A percentile compares a stretch with the other conserved stretches of the same genome.
Conservation (phyloP, 2,797 vertebrate genomes). For the Agapornis canus region DNA sequence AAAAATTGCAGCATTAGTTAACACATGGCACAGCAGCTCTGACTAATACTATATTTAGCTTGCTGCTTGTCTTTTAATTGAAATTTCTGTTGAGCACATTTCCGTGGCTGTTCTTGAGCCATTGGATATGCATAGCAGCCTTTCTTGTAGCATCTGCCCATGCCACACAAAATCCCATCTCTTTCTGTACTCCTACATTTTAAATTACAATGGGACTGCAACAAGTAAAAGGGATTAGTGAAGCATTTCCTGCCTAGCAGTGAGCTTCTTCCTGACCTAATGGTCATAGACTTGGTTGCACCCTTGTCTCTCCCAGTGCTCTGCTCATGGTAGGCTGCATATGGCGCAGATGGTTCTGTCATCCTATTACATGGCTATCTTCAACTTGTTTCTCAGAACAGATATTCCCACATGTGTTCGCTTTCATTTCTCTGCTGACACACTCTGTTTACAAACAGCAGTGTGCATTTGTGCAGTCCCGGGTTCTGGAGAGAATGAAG, state of each 20-base stretch:
- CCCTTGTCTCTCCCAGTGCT: background rate
- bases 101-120: background rate
- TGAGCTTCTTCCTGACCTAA: background rate
- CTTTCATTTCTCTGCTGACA: constrained; percentile 42
- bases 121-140: background rate
- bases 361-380: constrained; percentile 42
- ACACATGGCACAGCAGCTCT: background rate
- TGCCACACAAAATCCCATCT: background rate
- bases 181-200: background rate
- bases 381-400: constrained; percentile 68
- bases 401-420: constrained; percentile 54
- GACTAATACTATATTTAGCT: constrained; percentile 1
- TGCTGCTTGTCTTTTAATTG: constrained; percentile 4
- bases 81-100: background rate
- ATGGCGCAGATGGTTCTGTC: constrained; percentile 56
- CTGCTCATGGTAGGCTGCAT: background rate
- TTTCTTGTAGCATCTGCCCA: background rate
- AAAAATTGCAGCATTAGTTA: background rate
- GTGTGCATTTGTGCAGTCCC: constrained; percentile 34
- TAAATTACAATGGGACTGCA: background rate
- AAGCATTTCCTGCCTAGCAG: background rate
- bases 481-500: constrained; percentile 58
- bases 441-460: constrained; percentile 68
- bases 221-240: background rate
- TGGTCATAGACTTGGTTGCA: background rate